Conservation (phyloP, 2,113 vertebrate species). For the Melanotaenia duboulayi region DNA sequence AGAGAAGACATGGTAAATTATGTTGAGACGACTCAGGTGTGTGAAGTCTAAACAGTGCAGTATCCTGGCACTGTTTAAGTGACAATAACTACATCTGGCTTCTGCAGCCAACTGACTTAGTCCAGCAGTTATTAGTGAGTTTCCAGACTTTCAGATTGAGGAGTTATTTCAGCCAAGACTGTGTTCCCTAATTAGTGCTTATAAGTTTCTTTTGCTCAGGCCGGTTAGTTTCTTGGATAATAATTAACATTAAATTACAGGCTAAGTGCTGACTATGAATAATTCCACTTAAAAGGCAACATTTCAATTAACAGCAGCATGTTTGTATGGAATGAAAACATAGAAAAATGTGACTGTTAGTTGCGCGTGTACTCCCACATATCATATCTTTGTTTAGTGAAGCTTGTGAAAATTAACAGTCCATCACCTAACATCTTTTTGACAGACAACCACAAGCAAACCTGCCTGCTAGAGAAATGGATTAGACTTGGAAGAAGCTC, state of each 20-base stretch:
- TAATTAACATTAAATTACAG: slow-evolving; percentile 25
- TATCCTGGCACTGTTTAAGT: slow-evolving; percentile 25
- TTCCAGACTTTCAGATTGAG: slow-evolving; percentile 32
- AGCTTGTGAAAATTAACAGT: slow-evolving; percentile 15
- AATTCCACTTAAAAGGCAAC: slow-evolving; percentile 21
- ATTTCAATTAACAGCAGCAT: slow-evolving; percentile 15
- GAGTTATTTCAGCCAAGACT: slow-evolving; percentile 1
- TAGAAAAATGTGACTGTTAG: slow-evolving; percentile 2
- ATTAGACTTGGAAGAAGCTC: slow-evolving; percentile 20
- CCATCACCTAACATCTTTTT: slow-evolving; percentile 31
- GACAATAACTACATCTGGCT: slow-evolving; percentile 27
- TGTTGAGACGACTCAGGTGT: slow-evolving; percentile 13
- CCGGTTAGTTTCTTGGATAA: slow-evolving; percentile 11
- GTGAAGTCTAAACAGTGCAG: slow-evolving; percentile 48
- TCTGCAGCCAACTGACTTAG: slow-evolving; percentile 32
- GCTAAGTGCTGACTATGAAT: slow-evolving; percentile 7
- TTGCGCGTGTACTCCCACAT: background rate
- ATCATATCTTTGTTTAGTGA: slow-evolving; percentile 14
- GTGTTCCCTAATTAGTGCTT: slow-evolving; percentile 6
- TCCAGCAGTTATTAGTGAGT: slow-evolving; percentile 7
- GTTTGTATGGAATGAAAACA: slow-evolving; percentile 1
- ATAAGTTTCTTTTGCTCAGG: slow-evolving; percentile 23
- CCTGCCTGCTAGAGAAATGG: slow-evolving; percentile 15
- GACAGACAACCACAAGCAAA: slow-evolving; percentile 35
- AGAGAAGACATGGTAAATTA: slow-evolving; percentile 44